Evolutionary conservation across 1,140 invertebrate genomes (phyloP).

Genomic region (Drosophila gunungcola): DNA sequence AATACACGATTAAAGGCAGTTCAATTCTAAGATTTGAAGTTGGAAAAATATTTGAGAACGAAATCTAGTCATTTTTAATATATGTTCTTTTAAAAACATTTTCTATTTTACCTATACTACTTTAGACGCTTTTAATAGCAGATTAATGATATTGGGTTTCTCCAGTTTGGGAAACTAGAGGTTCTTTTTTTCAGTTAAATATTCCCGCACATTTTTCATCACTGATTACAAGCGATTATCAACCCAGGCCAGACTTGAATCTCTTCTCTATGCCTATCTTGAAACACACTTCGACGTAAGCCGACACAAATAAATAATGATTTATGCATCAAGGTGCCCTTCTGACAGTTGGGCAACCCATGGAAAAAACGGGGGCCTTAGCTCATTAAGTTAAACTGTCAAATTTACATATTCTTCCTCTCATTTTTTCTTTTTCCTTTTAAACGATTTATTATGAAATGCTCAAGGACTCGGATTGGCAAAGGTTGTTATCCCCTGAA

Average conservation of each 20-base stretch:
- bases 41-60: too few species aligned
- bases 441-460: constrained; percentile 63
- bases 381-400: constrained; percentile 80
- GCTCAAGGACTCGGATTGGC: constrained; percentile 23
- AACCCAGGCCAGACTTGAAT: constrained; percentile 4
- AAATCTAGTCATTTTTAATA: too few species aligned
- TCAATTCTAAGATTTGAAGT: too few species aligned
- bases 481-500: constrained; percentile 34
- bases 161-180: too few species aligned
- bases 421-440: constrained; percentile 11
- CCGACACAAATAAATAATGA: constrained; percentile 73
- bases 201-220: background rate
- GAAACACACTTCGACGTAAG: constrained; percentile 64
- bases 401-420: constrained; percentile 69
- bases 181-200: too few species aligned
- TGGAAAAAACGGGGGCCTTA: constrained; percentile 11
- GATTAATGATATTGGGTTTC: too few species aligned
- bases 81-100: too few species aligned
- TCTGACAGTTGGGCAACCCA: constrained; percentile 40
- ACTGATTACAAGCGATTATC: constrained; percentile 15
- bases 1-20: too few species aligned
- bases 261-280: constrained; percentile 34
- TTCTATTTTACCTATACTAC: too few species aligned
- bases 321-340: constrained; percentile 54
- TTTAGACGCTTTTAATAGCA: too few species aligned